phyloP scores from a whole-genome alignment of 2,113 vertebrate species.

The Vidua chalybeata region DNA sequence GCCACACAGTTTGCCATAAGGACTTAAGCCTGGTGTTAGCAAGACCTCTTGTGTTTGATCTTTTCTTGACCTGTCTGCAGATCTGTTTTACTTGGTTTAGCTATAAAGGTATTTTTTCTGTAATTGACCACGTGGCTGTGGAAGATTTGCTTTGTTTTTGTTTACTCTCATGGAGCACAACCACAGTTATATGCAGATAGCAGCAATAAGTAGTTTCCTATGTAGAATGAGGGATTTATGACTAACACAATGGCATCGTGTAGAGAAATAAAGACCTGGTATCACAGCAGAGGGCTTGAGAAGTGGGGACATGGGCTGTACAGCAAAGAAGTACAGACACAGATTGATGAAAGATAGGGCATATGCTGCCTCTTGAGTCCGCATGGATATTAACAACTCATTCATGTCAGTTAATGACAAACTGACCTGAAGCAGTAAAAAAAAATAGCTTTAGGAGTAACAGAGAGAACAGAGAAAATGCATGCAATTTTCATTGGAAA shows the following conservation, averaged over 20 bases:
- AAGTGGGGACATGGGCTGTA: background rate
- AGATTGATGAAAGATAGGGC: fast-evolving
- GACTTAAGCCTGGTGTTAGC: background rate
- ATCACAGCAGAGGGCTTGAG: background rate
- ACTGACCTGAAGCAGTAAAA: background rate
- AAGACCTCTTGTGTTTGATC: background rate
- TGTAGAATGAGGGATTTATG: background rate
- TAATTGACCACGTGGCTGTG: background rate
- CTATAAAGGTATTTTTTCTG: background rate
- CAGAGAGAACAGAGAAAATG: background rate
- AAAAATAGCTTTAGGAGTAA: background rate
- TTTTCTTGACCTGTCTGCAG: background rate
- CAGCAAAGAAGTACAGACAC: background rate
- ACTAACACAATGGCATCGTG: fast-evolving
- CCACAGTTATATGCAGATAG: background rate
- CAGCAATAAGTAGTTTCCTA: background rate
- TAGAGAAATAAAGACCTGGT: background rate
- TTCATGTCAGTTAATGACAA: background rate
- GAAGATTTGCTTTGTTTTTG: background rate
- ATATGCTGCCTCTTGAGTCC: fast-evolving
- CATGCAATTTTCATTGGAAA: background rate
- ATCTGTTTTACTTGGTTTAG: background rate
- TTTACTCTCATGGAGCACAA: background rate
- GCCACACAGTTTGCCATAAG: background rate
- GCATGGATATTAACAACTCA: background rate